Evolutionary conservation across 1,140 invertebrate species (phyloP).

Genomic region (Chironomus striatipennis): DNA sequence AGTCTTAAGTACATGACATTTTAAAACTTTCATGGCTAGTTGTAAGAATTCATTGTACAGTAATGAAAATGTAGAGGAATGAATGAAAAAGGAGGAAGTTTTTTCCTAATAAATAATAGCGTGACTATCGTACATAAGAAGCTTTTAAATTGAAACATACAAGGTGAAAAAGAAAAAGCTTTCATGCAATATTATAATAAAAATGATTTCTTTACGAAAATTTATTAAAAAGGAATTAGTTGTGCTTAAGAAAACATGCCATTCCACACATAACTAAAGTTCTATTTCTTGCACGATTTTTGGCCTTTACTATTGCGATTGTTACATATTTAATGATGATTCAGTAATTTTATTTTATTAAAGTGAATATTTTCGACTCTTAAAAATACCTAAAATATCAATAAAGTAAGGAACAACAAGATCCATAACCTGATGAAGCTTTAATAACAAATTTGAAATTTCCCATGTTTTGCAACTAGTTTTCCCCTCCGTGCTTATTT

Average conservation of each 20-base stretch:
- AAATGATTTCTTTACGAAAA: neutral
- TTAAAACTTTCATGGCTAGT: neutral
- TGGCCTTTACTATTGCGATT: neutral
- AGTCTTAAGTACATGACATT: neutral
- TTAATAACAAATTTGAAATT: too few relatives aligned
- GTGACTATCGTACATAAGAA: neutral
- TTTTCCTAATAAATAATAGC: neutral
- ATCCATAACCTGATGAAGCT: too few relatives aligned
- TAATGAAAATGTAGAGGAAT: neutral
- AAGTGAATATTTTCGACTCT: too few relatives aligned
- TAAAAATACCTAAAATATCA: too few relatives aligned
- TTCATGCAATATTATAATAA: neutral
- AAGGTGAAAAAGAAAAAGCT: neutral
- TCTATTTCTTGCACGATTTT: neutral
- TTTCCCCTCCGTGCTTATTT: too few relatives aligned
- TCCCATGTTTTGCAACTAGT: too few relatives aligned
- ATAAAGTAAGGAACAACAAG: too few relatives aligned
- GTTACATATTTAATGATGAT: too few relatives aligned
- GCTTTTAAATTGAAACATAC: conserved; percentile 9
- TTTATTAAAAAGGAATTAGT: conserved; percentile 15
- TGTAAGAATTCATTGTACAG: neutral
- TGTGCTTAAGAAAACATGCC: neutral
- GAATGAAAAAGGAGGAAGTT: neutral
- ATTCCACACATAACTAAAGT: neutral
- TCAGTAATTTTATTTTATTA: too few relatives aligned